A percentile compares a stretch with the other conserved stretches of the same genome.
phyloP scores from a whole-genome alignment of 2,888 invertebrate genomes.

The Drosophila atripex region DNA sequence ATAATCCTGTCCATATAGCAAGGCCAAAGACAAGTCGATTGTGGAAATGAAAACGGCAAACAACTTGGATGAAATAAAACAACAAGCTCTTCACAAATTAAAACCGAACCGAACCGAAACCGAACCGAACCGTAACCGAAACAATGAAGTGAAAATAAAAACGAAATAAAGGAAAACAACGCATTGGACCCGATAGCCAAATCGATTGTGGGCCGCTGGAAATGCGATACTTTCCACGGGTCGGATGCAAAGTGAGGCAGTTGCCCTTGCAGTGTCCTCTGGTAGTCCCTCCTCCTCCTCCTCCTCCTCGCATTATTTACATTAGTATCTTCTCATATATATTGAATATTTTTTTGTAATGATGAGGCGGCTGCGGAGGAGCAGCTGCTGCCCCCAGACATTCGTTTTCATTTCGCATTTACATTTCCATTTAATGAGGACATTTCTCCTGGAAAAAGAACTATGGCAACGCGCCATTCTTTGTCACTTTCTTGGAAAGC shows the following conservation, averaged over 20 bases:
- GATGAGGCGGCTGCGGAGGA: neutral
- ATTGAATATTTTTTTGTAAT: conserved; percentile 6
- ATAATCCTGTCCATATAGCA: conserved; percentile 27
- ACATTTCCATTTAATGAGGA: conserved; percentile 58
- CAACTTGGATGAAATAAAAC: conserved; percentile 2
- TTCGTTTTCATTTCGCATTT: conserved; percentile 45
- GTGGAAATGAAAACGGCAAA: neutral
- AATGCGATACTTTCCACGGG: conserved; percentile 38
- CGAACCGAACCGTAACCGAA: conserved; percentile 1
- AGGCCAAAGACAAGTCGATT: conserved; percentile 16
- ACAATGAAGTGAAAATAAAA: conserved; percentile 9
- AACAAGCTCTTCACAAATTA: conserved; percentile 12
- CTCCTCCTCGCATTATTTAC: neutral
- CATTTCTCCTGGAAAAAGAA: conserved; percentile 28
- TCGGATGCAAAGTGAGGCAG: conserved; percentile 22
- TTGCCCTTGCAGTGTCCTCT: conserved; percentile 45
- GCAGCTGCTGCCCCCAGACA: conserved; percentile 22
- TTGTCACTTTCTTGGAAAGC: conserved; percentile 27
- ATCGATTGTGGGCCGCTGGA: conserved; percentile 31
- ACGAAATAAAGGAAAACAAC: neutral
- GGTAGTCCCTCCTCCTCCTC: conserved; percentile 2
- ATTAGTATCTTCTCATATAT: neutral
- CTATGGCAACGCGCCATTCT: conserved; percentile 53
- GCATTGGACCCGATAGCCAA: conserved; percentile 22
- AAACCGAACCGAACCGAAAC: conserved; percentile 9